These are phyloP conservation scores for Trachymyrmex cornetzi DNA, from an alignment of 1,140 invertebrate species.

Conservation along the genomic window DNA sequence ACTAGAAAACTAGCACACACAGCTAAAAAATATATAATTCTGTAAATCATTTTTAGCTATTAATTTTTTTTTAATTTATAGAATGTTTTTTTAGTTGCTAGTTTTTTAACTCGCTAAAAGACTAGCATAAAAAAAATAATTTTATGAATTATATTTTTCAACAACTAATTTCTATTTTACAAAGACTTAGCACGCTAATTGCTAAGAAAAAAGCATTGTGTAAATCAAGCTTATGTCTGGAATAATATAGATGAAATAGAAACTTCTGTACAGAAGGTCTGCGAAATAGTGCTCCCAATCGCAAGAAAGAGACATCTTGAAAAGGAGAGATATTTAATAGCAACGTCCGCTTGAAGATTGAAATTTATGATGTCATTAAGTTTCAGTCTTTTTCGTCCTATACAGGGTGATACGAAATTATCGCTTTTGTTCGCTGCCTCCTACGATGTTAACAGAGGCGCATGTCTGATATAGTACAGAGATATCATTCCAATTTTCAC, in stretches of 20 bases:
- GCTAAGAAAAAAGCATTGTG: no score
- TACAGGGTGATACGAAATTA: slow-evolving; percentile 3
- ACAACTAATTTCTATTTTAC: no score
- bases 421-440: not conserved
- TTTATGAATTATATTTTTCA: no score
- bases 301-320: not conserved
- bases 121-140: no score
- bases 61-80: no score
- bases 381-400: slow-evolving; percentile 3
- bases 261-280: not conserved
- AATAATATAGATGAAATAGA: not conserved
- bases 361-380: slow-evolving; percentile 25
- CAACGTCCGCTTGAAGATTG: slow-evolving; percentile 15
- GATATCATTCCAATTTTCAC: slow-evolving; percentile 33
- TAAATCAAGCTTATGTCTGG: no score
- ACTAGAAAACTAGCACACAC: no score
- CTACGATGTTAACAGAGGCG: not conserved
- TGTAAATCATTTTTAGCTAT: no score
- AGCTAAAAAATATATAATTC: no score
- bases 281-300: not conserved
- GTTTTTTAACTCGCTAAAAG: no score
- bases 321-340: slow-evolving; percentile 24
- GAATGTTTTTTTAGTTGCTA: no score
- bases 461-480: slow-evolving; percentile 3
- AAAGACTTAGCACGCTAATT: no score